These are phyloP conservation scores for Thera obeliscata DNA, from an alignment of 2,888 invertebrate species.

Conservation along the genomic window DNA sequence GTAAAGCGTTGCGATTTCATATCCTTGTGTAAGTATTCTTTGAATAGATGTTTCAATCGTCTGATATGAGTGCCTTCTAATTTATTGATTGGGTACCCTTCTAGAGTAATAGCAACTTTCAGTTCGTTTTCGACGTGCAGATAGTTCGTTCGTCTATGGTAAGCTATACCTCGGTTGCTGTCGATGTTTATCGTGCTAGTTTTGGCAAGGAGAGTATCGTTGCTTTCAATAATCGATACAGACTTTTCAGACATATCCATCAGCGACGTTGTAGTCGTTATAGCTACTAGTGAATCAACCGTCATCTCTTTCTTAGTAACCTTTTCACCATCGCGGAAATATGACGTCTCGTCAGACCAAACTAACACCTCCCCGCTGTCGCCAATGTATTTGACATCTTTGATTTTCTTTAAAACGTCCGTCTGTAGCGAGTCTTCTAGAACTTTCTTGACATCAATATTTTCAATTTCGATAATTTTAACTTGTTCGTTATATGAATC, in stretches of 20 bases:
- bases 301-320: conserved; percentile 25
- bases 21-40: conserved; percentile 74
- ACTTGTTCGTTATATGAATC: conserved; percentile 7
- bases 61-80: conserved; percentile 73
- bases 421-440: conserved; percentile 51
- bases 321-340: conserved; percentile 39
- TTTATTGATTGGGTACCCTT: conserved; percentile 74
- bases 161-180: conserved; percentile 74
- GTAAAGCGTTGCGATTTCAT: conserved; percentile 69
- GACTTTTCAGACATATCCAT: conserved; percentile 63
- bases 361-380: conserved; percentile 62
- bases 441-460: conserved; percentile 47
- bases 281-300: conserved; percentile 26
- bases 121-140: conserved; percentile 72
- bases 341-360: conserved; percentile 61
- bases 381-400: conserved; percentile 61
- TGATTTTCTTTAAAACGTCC: conserved; percentile 60
- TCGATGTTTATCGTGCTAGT: conserved; percentile 70
- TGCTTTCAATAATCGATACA: conserved; percentile 64
- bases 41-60: conserved; percentile 70
- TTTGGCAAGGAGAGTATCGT: conserved; percentile 60
- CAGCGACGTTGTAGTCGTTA: conserved; percentile 47
- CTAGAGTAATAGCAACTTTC: conserved; percentile 72
- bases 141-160: conserved; percentile 76
- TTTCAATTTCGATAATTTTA: conserved; percentile 26